These are phyloP conservation scores for Agrilus planipennis DNA, from an alignment of 1,140 invertebrate species.

Conservation along the genomic window DNA sequence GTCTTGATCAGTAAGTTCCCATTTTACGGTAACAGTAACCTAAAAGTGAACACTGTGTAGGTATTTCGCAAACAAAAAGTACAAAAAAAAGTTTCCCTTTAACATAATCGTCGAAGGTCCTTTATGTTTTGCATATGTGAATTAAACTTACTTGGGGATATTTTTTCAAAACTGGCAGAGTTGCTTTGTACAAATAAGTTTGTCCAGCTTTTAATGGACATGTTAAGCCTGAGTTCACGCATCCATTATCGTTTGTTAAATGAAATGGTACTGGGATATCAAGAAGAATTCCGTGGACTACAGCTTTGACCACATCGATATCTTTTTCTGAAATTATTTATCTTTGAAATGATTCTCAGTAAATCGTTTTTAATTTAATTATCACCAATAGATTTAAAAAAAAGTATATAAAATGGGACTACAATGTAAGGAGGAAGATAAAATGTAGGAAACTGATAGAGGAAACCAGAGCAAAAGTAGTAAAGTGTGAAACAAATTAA, in stretches of 20 bases:
- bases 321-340: conserved; percentile 37
- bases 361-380: too few species aligned
- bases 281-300: conserved; percentile 57
- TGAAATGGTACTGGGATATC: conserved; percentile 58
- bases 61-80: neutral
- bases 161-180: conserved; percentile 43
- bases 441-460: too few species aligned
- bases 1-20: conserved; percentile 51
- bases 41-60: conserved; percentile 26
- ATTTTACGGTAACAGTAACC: conserved; percentile 55
- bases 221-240: conserved; percentile 45
- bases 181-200: conserved; percentile 45
- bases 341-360: too few species aligned
- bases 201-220: conserved; percentile 51
- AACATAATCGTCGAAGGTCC: too few species aligned
- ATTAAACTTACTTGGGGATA: conserved; percentile 47
- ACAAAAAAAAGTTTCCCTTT: neutral
- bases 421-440: too few species aligned
- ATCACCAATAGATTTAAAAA: too few species aligned
- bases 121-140: too few species aligned
- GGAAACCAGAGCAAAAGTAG: too few species aligned
- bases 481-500: too few species aligned
- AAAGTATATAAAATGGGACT: too few species aligned
- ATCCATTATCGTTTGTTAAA: conserved; percentile 53
- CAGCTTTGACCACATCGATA: conserved; percentile 38